Evolutionary conservation across 1,140 invertebrate species (phyloP).

Genomic region (Diorhabda elongata): DNA sequence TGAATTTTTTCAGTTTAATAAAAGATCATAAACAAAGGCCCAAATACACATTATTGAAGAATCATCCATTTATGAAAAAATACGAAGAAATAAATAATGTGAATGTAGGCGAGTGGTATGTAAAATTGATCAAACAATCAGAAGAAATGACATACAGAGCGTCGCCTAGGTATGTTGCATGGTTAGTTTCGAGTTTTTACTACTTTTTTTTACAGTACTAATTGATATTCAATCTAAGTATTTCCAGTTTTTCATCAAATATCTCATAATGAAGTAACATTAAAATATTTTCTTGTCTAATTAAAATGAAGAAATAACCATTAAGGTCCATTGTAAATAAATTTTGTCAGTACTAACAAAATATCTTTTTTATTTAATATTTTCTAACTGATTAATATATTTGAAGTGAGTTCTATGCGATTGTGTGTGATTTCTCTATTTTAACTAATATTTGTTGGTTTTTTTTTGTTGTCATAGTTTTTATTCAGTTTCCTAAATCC

Average conservation of each 20-base stretch:
- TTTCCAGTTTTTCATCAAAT: background rate
- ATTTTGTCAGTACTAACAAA: too few species aligned
- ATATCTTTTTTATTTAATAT: too few species aligned
- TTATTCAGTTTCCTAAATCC: too few species aligned
- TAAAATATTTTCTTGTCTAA: too few species aligned
- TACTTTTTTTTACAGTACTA: background rate
- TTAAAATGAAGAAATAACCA: too few species aligned
- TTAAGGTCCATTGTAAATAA: too few species aligned
- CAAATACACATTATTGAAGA: constrained; percentile 89
- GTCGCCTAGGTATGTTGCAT: constrained; percentile 44
- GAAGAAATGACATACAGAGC: constrained; percentile 36
- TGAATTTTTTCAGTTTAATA: constrained; percentile 68
- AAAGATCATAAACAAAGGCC: constrained; percentile 91
- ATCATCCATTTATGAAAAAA: constrained; percentile 83
- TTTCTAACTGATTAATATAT: too few species aligned
- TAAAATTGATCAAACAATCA: constrained; percentile 49
- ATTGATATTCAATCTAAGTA: background rate
- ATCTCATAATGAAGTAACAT: too few species aligned
- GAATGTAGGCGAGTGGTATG: constrained; percentile 76
- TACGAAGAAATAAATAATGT: constrained; percentile 64
- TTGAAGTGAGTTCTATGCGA: too few species aligned
- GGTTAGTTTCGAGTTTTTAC: constrained; percentile 39
- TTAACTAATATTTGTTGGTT: too few species aligned
- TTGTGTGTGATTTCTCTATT: too few species aligned
- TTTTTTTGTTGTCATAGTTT: too few species aligned